Evolutionary conservation across 2,888 invertebrate genomes (phyloP).

Genomic region (Cataglyphis altisquamis): DNA sequence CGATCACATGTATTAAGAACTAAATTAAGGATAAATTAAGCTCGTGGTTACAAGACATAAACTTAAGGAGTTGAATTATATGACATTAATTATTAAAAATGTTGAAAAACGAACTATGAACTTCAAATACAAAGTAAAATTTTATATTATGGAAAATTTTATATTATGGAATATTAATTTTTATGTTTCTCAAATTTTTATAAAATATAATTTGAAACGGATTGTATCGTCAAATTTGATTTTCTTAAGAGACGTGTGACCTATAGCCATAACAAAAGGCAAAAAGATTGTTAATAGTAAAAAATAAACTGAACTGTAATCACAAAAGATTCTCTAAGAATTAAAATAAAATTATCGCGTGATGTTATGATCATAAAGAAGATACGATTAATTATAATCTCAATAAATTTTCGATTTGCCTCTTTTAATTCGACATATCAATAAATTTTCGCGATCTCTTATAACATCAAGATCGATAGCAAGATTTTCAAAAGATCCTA

Average conservation of each 20-base stretch:
- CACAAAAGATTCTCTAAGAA: neutral
- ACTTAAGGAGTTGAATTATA: neutral
- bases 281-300: neutral
- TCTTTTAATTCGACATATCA: neutral
- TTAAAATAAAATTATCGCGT: neutral
- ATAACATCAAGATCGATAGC: neutral
- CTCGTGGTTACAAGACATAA: neutral
- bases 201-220: neutral
- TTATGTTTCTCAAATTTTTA: neutral
- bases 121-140: neutral
- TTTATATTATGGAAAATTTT: slow-evolving; percentile 5
- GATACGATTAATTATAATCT: slow-evolving; percentile 4
- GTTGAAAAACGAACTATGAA: neutral
- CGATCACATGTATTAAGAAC: neutral
- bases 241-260: neutral
- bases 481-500: neutral
- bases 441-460: neutral
- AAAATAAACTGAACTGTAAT: slow-evolving; percentile 7
- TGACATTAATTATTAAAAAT: neutral
- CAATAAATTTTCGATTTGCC: neutral
- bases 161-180: neutral
- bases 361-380: neutral
- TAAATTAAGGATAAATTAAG: neutral
- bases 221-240: neutral
- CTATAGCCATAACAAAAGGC: neutral